Conservation (phyloP, 2,797 vertebrate genomes). For the Eospalax fontanierii region DNA sequence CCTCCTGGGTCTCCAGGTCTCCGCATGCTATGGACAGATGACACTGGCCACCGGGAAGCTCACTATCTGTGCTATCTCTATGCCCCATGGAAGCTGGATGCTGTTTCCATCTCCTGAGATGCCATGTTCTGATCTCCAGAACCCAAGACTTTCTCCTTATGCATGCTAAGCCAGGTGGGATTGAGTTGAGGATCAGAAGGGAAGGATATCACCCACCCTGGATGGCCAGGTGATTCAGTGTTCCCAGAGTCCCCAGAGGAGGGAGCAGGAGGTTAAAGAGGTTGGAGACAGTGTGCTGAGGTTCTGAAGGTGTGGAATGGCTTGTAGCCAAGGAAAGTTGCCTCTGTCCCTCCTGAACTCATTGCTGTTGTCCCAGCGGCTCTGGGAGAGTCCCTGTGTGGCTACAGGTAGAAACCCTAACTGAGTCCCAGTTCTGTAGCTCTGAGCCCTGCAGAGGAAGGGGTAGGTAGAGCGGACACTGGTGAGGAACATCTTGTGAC, state of each 20-base stretch:
- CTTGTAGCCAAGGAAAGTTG: not conserved
- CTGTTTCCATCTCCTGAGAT: too few species aligned
- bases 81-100: not conserved
- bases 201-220: not conserved
- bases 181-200: not conserved
- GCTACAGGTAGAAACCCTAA: too few species aligned
- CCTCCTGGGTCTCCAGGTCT: not conserved
- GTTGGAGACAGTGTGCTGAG: not conserved
- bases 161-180: not conserved
- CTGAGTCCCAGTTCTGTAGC: not conserved
- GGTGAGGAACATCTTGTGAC: too few species aligned
- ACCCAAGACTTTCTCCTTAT: not conserved
- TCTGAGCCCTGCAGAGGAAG: not conserved
- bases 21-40: not conserved
- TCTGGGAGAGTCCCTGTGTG: not conserved
- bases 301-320: not conserved
- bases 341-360: not conserved
- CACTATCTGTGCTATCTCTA: rapidly evolving
- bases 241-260: not conserved
- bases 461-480: too few species aligned
- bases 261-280: not conserved
- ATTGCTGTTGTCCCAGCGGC: too few species aligned
- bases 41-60: not conserved
- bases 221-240: not conserved
- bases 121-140: not conserved